Evolutionary conservation across 1,140 invertebrate species (phyloP).

Genomic region (Cydia fagiglandana): DNA sequence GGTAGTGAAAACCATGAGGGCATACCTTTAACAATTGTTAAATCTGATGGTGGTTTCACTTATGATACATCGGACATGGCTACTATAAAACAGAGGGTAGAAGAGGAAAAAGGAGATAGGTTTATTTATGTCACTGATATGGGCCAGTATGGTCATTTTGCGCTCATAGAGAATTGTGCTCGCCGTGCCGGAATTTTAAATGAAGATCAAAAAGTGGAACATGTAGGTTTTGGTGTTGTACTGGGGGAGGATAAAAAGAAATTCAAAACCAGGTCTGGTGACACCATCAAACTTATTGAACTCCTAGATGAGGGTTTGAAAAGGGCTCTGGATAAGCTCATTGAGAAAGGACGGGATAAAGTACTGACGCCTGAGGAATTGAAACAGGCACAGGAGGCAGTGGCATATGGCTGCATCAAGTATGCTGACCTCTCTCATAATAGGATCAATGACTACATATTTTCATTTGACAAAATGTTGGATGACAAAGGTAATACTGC

Average conservation of each 20-base stretch:
- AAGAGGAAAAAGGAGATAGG: constrained; percentile 94
- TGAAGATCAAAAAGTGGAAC: constrained; percentile 86
- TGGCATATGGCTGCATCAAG: constrained; percentile 99
- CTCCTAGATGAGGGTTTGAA: constrained; percentile 97
- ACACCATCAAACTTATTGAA: constrained; percentile 94
- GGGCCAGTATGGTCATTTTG: constrained; percentile 95
- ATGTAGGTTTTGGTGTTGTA: constrained; percentile 98
- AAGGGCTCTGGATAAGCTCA: constrained; percentile 90
- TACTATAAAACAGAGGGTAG: constrained; percentile 91
- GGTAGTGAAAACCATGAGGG: constrained; percentile 79
- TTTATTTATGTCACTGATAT: constrained; percentile 97
- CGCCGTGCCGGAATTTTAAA: constrained; percentile 84
- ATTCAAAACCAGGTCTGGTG: constrained; percentile 99
- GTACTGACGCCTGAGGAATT: constrained; percentile 92
- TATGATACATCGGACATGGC: constrained; percentile 99
- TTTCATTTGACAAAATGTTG: constrained; percentile 99
- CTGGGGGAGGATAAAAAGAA: constrained; percentile 99
- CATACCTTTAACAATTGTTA: constrained; percentile 96
- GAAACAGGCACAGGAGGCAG: constrained; percentile 89
- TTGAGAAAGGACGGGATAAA: constrained; percentile 95
- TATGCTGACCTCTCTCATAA: constrained; percentile 98
- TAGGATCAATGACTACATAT: constrained; percentile 96
- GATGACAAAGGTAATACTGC: constrained; percentile 99
- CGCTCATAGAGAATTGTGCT: constrained; percentile 86
- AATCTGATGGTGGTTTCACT: constrained; percentile 99